Evolutionary conservation across 1,140 invertebrate species (phyloP).

Genomic region (Oscheius sp.): DNA sequence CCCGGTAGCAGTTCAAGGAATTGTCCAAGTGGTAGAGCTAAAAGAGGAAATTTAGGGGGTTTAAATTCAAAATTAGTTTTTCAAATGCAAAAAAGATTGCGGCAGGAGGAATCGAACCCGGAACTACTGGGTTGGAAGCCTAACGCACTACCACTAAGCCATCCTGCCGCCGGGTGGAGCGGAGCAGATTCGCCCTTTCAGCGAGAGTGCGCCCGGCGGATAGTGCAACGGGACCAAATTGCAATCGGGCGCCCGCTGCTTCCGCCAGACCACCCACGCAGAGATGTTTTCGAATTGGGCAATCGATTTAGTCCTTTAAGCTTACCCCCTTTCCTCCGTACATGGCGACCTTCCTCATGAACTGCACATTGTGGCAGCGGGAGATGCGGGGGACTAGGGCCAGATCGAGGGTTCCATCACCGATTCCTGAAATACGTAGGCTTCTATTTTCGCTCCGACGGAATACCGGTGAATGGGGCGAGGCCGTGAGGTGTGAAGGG

Average conservation of each 20-base stretch:
- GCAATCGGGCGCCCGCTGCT: no score
- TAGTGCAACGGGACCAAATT: no score
- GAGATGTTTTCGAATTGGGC: no score
- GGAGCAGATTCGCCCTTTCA: no score
- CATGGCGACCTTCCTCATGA: slow-evolving; percentile 58
- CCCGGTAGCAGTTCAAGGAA: slow-evolving; percentile 52
- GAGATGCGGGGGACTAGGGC: slow-evolving; percentile 54
- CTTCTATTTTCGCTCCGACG: background rate
- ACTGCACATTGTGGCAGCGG: slow-evolving; percentile 52
- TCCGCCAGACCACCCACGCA: no score
- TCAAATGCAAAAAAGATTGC: no score
- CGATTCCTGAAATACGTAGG: slow-evolving; percentile 35
- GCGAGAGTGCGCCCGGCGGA: no score
- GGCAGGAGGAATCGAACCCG: no score
- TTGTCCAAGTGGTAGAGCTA: slow-evolving; percentile 46
- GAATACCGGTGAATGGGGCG: slow-evolving; percentile 54
- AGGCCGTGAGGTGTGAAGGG: slow-evolving; percentile 60
- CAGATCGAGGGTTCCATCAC: slow-evolving; percentile 57
- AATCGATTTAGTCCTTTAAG: no score
- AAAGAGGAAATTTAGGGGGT: slow-evolving; percentile 30
- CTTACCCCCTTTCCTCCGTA: slow-evolving; percentile 54
- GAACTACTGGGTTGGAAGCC: no score
- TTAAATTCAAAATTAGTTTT: background rate
- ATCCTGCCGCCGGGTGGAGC: no score
- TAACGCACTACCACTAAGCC: no score